These are phyloP conservation scores for Dasypogon diadema DNA, from an alignment of 2,888 invertebrate genomes.

Conservation along the genomic window DNA sequence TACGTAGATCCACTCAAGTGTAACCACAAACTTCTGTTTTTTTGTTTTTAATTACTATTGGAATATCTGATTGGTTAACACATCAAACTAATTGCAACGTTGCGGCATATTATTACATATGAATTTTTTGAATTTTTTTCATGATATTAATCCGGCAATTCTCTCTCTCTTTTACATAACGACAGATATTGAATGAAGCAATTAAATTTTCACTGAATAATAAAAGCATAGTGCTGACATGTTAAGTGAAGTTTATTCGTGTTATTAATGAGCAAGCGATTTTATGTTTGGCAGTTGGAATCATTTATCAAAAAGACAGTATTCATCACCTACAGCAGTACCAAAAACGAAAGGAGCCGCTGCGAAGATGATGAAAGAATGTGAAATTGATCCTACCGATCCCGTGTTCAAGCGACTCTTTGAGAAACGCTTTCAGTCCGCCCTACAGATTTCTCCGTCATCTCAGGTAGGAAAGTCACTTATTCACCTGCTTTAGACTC, in stretches of 20 bases:
- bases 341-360: too few species aligned
- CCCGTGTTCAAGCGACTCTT: constrained; percentile 59
- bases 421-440: neutral
- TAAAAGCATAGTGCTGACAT: neutral
- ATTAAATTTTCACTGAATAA: neutral
- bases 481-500: neutral
- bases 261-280: neutral
- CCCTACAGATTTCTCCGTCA: neutral
- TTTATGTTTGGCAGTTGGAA: neutral
- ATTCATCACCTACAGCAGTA: too few species aligned
- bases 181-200: neutral
- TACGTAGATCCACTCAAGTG: too few species aligned
- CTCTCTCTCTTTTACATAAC: neutral
- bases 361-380: constrained; percentile 63
- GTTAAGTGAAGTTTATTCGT: neutral
- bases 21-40: too few species aligned
- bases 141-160: too few species aligned
- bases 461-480: constrained; percentile 6
- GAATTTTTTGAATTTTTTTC: too few species aligned
- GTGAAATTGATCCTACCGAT: constrained; percentile 61
- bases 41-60: too few species aligned
- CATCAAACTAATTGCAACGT: too few species aligned
- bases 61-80: too few species aligned
- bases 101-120: too few species aligned
- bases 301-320: too few species aligned